A percentile compares a stretch with the other conserved stretches of the same genome.
Conservation (phyloP, 2,113 vertebrate genomes). For the Xiphophorus maculatus region DNA sequence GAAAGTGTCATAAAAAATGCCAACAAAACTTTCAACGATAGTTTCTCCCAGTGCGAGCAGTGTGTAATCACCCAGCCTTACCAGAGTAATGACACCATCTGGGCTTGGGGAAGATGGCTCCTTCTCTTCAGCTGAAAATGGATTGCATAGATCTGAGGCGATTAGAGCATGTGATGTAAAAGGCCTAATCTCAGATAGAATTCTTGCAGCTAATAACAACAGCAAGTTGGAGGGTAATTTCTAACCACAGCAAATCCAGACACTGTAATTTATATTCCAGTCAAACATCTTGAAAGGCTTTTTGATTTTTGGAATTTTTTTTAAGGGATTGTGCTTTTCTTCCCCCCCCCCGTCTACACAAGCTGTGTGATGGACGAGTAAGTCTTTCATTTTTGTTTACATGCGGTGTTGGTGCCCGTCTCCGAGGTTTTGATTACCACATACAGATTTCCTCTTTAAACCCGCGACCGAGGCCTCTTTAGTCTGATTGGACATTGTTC, state of each 20-base stretch:
- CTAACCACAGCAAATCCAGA: constrained; percentile 15
- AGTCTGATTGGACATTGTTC: constrained; percentile 64
- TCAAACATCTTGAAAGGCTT: neutral
- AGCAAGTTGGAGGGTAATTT: constrained; percentile 17
- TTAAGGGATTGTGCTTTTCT: neutral
- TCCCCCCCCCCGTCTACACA: neutral
- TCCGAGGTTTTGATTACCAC: constrained; percentile 33
- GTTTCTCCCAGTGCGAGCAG: constrained; percentile 73
- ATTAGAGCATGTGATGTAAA: constrained; percentile 79
- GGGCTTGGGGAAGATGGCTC: constrained; percentile 75
- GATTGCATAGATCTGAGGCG: constrained; percentile 73
- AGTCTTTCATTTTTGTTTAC: constrained; percentile 21
- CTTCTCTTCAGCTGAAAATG: constrained; percentile 78
- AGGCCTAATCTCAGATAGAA: constrained; percentile 49
- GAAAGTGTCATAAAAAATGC: constrained; percentile 55
- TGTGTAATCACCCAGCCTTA: constrained; percentile 82
- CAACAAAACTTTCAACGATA: constrained; percentile 70
- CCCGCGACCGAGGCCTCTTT: constrained; percentile 36
- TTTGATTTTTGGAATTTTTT: neutral
- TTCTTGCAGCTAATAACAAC: constrained; percentile 51
- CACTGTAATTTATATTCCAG: constrained; percentile 1
- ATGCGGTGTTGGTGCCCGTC: constrained; percentile 1
- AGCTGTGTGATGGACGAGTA: neutral
- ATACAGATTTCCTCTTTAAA: constrained; percentile 30
- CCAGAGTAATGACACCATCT: constrained; percentile 83